Evolutionary conservation across 2,113 vertebrate genomes (phyloP), one percentile per base, ranked within the genome.

Genomic region (Saguinus midas): DNA sequence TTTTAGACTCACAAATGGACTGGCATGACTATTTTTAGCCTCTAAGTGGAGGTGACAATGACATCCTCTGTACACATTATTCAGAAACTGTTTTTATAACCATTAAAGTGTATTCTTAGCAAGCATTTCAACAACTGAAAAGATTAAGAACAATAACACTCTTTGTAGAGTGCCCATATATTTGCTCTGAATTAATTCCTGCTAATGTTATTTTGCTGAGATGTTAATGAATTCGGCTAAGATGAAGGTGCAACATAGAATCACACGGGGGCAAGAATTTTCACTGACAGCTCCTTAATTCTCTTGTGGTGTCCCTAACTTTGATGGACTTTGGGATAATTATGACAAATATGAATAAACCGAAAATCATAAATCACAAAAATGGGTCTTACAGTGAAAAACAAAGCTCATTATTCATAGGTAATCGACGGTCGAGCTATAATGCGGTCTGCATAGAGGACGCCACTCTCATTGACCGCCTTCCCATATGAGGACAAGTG

Each of bases 391-490:
- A 6, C 9, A 25, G 40, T 57, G 72, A 66, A 93, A 25, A 58
- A 32, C 4, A 6, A 64, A 95, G 9, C 12, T 75, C 14, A 0
- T 17, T 4, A 13, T 40, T 48, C 6, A 13, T 17, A 23, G 4
- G 2, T 2, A 12, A 32, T 0, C 25, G 29, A n/a, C 0, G 12
- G 20, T 0, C 10, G 35, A 14, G 64, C 27, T 32, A 0, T 1
- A 25, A 6, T 37, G 45, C 48, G 8, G 12, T 0, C 45, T 40
- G 37, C 0, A 1, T 8, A 43, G 45, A 13, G 6, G 25, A 4
- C 0, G 0, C 21, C 37, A 48, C 10, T 6, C 7, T 1, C 4
- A 0, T 1, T 3, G 29, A 18, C 12, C 3, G 0, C 17, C 3
- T 1, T 52, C 50, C 3, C 2, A 8, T 6, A 1, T 7, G 10